A percentile compares a stretch with the other conserved stretches of the same genome.
phyloP scores from a whole-genome alignment of 2,113 vertebrate species.

The Numida meleagris region DNA sequence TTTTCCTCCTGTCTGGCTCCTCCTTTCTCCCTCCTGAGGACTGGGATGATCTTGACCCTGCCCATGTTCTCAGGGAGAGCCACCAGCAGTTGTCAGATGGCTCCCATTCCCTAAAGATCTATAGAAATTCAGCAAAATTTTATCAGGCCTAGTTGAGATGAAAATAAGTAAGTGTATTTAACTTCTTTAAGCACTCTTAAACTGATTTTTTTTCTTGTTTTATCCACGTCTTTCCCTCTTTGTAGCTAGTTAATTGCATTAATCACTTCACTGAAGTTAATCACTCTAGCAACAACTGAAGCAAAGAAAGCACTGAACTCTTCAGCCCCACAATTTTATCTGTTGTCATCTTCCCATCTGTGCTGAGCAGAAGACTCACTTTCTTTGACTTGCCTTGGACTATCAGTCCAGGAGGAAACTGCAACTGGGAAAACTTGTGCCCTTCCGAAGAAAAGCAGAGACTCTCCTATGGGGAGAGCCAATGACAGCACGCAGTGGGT shows the following conservation, averaged over 20 bases:
- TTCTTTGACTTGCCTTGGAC: neutral
- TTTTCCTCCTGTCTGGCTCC: neutral
- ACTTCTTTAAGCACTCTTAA: neutral
- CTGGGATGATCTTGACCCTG: neutral
- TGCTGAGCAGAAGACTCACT: neutral
- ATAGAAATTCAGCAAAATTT: neutral
- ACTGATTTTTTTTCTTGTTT: conserved; percentile 8
- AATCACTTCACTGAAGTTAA: conserved; percentile 38
- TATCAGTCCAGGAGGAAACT: neutral
- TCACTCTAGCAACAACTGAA: neutral
- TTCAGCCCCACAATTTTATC: neutral
- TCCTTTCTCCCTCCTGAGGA: neutral
- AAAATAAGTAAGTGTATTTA: conserved; percentile 49
- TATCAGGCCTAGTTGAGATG: neutral
- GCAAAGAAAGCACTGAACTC: neutral
- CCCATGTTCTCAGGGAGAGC: neutral
- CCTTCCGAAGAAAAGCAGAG: neutral
- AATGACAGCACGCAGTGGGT: neutral
- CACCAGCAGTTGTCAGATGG: neutral
- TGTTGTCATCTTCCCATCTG: neutral
- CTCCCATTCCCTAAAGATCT: neutral
- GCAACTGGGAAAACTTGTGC: neutral
- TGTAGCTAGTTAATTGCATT: conserved; percentile 66
- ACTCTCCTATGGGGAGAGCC: neutral
- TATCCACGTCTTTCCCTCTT: conserved; percentile 14